phyloP scores from a whole-genome alignment of 2,113 vertebrate genomes.

The Australoheros scitulus region DNA sequence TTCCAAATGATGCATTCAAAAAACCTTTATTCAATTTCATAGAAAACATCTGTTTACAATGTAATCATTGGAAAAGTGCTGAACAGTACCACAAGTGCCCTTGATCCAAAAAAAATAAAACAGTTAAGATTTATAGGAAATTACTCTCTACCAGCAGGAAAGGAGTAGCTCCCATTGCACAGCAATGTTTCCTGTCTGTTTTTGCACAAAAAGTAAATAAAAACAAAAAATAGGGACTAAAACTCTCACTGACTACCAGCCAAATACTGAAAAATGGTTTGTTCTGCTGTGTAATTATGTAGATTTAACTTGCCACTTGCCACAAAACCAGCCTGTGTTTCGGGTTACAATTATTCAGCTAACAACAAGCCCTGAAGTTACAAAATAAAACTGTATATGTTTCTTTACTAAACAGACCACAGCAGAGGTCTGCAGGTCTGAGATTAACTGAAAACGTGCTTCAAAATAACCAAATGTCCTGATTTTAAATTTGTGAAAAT shows the following conservation, averaged over 20 bases:
- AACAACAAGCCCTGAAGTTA: neutral
- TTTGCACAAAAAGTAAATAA: neutral
- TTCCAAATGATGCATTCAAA: neutral
- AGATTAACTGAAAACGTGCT: constrained; percentile 36
- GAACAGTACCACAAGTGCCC: constrained; percentile 18
- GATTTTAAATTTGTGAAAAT: neutral
- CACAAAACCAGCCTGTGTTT: neutral
- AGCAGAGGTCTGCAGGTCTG: neutral
- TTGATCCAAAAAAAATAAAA: neutral
- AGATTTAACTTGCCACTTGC: neutral
- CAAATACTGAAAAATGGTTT: neutral
- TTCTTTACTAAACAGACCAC: neutral
- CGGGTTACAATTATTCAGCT: rapidly evolving
- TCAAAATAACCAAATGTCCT: neutral
- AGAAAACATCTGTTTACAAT: constrained; percentile 64
- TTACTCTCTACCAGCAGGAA: neutral
- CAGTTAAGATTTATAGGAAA: neutral
- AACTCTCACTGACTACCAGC: neutral
- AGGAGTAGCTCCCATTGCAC: constrained; percentile 51
- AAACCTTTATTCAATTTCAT: constrained; percentile 63
- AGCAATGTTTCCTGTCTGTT: constrained; percentile 52
- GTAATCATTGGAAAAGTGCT: constrained; percentile 60
- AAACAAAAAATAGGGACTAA: neutral
- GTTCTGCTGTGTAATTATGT: neutral
- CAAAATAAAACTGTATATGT: neutral